phyloP scores from a whole-genome alignment of 2,113 vertebrate species.

The Pipra filicauda region DNA sequence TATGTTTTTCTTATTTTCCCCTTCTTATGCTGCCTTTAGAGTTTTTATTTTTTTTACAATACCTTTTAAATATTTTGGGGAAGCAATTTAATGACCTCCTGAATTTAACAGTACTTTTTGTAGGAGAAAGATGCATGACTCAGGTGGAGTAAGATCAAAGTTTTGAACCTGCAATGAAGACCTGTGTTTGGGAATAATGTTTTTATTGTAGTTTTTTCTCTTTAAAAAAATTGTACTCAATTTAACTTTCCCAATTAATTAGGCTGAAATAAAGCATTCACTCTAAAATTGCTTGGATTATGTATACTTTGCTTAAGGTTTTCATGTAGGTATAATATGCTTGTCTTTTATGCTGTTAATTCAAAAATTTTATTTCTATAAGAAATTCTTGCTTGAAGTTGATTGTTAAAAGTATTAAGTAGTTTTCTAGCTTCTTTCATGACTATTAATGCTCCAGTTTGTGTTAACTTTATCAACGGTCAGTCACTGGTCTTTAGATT shows the following conservation, averaged over 20 bases:
- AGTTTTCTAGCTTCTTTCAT: background rate
- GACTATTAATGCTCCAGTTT: background rate
- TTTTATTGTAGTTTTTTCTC: background rate
- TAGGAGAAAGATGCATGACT: background rate
- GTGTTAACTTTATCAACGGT: background rate
- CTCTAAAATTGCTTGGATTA: background rate
- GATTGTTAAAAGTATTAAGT: background rate
- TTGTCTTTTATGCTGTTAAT: background rate
- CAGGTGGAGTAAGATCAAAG: background rate
- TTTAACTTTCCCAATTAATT: background rate
- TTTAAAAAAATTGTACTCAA: background rate
- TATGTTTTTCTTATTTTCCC: background rate
- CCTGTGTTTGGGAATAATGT: background rate
- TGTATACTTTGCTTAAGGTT: background rate
- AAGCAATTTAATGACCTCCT: background rate
- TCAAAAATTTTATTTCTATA: background rate
- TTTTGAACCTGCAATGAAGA: background rate
- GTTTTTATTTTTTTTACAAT: background rate
- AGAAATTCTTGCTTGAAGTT: background rate
- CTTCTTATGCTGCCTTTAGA: background rate
- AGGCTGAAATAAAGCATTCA: background rate
- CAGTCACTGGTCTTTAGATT: background rate
- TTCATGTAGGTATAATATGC: background rate
- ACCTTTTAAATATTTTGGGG: background rate
- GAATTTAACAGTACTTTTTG: background rate